phyloP scores from a whole-genome alignment of 2,888 invertebrate species.

The Noctua comes region DNA sequence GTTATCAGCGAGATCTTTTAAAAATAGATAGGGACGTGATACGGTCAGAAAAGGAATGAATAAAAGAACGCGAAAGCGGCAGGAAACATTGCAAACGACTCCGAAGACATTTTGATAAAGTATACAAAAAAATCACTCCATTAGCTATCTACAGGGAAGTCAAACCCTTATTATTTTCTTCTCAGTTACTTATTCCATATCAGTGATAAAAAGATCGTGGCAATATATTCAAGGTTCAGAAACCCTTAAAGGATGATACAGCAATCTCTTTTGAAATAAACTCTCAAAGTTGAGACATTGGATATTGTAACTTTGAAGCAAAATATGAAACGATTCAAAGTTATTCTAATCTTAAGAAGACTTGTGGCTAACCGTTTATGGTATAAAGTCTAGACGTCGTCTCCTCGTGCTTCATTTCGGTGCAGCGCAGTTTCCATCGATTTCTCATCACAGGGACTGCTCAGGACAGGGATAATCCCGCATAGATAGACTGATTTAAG shows the following conservation, averaged over 20 bases:
- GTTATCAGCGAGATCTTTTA: constrained; percentile 55
- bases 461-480: constrained; percentile 62
- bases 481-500: constrained; percentile 55
- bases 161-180: constrained; percentile 57
- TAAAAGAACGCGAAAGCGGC: constrained; percentile 44
- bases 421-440: constrained; percentile 59
- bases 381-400: constrained; percentile 59
- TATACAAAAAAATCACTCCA: constrained; percentile 58
- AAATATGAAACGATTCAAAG: constrained; percentile 37
- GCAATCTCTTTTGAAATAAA: constrained; percentile 14
- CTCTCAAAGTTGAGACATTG: constrained; percentile 21
- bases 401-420: constrained; percentile 50
- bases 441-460: constrained; percentile 62
- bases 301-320: constrained; percentile 17
- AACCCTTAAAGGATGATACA: constrained; percentile 29
- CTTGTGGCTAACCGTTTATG: constrained; percentile 41
- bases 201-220: constrained; percentile 28
- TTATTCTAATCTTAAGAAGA: constrained; percentile 36
- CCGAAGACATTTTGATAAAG: constrained; percentile 56
- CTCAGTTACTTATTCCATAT: constrained; percentile 35
- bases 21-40: constrained; percentile 53
- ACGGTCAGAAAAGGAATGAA: constrained; percentile 53
- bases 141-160: constrained; percentile 46
- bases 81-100: constrained; percentile 49
- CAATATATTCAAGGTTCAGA: constrained; percentile 45